phyloP scores from a whole-genome alignment of 2,888 invertebrate genomes.

The Pachydiplax longipennis region DNA sequence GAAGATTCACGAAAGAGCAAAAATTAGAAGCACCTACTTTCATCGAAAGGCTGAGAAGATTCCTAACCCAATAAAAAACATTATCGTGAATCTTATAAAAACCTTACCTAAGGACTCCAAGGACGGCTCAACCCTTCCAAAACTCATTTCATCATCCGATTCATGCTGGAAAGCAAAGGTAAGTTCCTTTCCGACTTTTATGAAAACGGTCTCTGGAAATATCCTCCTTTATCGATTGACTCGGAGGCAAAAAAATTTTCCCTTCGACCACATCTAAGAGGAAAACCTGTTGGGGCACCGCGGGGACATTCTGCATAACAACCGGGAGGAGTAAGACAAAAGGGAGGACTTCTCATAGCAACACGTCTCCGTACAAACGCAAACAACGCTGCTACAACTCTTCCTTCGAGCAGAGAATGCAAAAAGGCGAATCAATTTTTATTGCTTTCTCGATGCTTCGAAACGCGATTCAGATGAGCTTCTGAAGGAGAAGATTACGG shows the following conservation, averaged over 20 bases:
- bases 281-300: background rate
- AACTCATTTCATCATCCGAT: too few relatives aligned
- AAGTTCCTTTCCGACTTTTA: background rate
- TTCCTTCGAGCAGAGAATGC: background rate
- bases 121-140: background rate
- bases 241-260: background rate
- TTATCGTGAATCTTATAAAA: background rate
- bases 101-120: background rate
- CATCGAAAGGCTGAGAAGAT: background rate
- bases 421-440: background rate
- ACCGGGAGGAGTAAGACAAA: background rate
- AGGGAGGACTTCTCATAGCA: background rate
- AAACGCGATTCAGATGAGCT: background rate
- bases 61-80: background rate
- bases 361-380: background rate
- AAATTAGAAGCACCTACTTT: background rate
- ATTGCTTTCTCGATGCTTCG: background rate
- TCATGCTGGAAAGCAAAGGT: too few relatives aligned
- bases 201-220: background rate
- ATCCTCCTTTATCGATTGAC: background rate
- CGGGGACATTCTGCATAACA: background rate
- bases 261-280: background rate
- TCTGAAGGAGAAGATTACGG: background rate
- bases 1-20: background rate
- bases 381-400: background rate